Conservation (phyloP, 1,140 invertebrate species). For the Eulimnadia texana region DNA sequence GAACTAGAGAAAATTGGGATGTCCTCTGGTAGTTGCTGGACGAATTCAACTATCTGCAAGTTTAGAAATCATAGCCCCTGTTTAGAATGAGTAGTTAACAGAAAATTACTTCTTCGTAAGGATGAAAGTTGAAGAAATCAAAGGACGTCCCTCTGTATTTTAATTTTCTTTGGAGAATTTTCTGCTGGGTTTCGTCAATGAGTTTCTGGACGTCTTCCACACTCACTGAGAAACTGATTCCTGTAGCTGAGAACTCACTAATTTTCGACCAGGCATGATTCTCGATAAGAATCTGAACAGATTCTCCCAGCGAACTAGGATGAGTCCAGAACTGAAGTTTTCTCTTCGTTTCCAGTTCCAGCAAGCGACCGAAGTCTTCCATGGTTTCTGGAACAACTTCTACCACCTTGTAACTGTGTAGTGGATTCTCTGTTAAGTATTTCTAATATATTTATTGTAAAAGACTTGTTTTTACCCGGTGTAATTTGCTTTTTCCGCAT, state of each 20-base stretch:
- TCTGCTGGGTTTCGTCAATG: background rate
- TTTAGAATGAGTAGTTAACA: background rate
- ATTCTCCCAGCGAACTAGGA: background rate
- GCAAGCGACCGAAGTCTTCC: background rate
- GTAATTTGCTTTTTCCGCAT: too few relatives aligned
- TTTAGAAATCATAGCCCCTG: background rate
- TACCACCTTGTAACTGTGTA: background rate
- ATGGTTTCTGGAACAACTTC: background rate
- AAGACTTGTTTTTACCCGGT: too few relatives aligned
- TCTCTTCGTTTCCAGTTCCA: background rate
- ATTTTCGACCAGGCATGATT: background rate
- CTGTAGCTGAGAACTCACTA: background rate
- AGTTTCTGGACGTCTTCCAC: background rate
- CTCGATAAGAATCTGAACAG: background rate
- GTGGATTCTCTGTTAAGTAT: too few relatives aligned
- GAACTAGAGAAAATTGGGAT: slow-evolving; percentile 1
- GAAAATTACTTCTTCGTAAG: background rate
- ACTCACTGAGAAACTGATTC: background rate
- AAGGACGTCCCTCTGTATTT: background rate
- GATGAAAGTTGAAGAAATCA: background rate
- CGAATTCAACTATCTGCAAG: background rate
- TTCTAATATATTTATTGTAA: too few relatives aligned
- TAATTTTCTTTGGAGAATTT: background rate
- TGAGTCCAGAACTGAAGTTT: background rate
- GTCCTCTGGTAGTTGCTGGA: slow-evolving; percentile 4